Conservation (phyloP, 2,888 invertebrate species). For the Nomada flava region DNA sequence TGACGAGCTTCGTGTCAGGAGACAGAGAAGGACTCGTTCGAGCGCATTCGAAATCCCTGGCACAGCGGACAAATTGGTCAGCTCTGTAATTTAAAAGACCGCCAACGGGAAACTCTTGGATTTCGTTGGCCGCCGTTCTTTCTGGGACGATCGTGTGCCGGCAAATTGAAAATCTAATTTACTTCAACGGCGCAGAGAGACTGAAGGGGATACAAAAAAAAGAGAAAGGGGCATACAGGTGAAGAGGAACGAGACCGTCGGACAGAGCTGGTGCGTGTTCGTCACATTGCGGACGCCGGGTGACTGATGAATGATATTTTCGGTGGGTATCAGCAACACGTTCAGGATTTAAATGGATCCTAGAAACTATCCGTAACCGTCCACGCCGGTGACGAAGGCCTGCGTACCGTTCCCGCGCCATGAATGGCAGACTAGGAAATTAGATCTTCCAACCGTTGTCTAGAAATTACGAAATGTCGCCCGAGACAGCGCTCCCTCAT, state of each 20-base stretch:
- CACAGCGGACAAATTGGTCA: slow-evolving; percentile 22
- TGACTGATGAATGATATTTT: slow-evolving; percentile 63
- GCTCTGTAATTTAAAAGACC: slow-evolving; percentile 29
- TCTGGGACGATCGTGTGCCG: slow-evolving; percentile 5
- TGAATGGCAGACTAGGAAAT: slow-evolving; percentile 78
- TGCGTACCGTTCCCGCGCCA: slow-evolving; percentile 46
- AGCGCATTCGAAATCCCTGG: slow-evolving; percentile 20
- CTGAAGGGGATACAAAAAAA: background rate
- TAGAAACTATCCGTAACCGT: slow-evolving; percentile 72
- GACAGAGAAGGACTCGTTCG: slow-evolving; percentile 9
- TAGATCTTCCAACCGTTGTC: slow-evolving; percentile 76
- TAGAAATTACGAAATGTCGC: slow-evolving; percentile 75
- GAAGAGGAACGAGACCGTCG: background rate
- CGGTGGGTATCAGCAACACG: slow-evolving; percentile 58
- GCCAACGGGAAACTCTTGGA: slow-evolving; percentile 14
- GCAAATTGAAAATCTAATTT: slow-evolving; percentile 45
- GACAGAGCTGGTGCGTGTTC: background rate
- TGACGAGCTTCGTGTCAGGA: slow-evolving; percentile 10
- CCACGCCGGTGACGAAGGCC: slow-evolving; percentile 62
- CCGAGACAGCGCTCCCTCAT: slow-evolving; percentile 54
- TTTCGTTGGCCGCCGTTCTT: slow-evolving; percentile 16
- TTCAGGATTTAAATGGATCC: slow-evolving; percentile 68
- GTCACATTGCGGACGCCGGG: background rate
- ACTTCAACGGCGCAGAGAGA: slow-evolving; percentile 8
- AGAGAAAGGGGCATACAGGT: background rate